A percentile compares a stretch with the other conserved stretches of the same genome.
These are phyloP conservation scores for Craniophora ligustri DNA, from an alignment of 2,888 invertebrate species.

Conservation along the genomic window DNA sequence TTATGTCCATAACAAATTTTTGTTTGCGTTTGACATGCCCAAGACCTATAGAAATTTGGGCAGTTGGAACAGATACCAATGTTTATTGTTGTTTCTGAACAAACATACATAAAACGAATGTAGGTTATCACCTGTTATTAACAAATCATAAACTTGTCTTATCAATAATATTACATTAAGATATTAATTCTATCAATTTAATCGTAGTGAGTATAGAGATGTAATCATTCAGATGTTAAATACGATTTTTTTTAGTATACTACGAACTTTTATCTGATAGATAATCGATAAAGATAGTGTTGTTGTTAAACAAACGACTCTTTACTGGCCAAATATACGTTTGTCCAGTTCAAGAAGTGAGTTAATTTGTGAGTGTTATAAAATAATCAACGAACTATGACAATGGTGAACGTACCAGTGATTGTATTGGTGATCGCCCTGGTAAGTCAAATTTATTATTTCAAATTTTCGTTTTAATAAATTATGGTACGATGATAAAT, in stretches of 20 bases:
- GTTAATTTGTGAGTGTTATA: slow-evolving; percentile 42
- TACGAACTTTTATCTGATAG: slow-evolving; percentile 53
- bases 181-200: slow-evolving; percentile 49
- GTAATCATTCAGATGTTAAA: slow-evolving; percentile 60
- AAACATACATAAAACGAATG: slow-evolving; percentile 54
- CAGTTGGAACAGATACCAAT: slow-evolving; percentile 43
- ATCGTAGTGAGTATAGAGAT: slow-evolving; percentile 54
- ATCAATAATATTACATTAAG: slow-evolving; percentile 57
- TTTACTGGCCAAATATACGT: slow-evolving; percentile 75
- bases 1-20: slow-evolving; percentile 37
- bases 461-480: background rate
- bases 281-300: slow-evolving; percentile 54
- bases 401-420: slow-evolving; percentile 66
- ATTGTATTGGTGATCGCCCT: slow-evolving; percentile 58
- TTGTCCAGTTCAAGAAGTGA: slow-evolving; percentile 78
- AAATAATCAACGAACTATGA: slow-evolving; percentile 55
- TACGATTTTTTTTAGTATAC: slow-evolving; percentile 47
- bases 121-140: slow-evolving; percentile 69
- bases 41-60: slow-evolving; percentile 38
- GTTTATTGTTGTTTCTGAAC: slow-evolving; percentile 41
- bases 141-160: slow-evolving; percentile 63
- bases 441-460: slow-evolving; percentile 68
- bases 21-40: slow-evolving; percentile 25
- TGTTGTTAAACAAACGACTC: slow-evolving; percentile 63
- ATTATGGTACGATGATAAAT: no score